Evolutionary conservation across 2,113 vertebrate genomes (phyloP), one percentile per base, ranked within the genome.

Genomic region (Spermophilus dauricus): DNA sequence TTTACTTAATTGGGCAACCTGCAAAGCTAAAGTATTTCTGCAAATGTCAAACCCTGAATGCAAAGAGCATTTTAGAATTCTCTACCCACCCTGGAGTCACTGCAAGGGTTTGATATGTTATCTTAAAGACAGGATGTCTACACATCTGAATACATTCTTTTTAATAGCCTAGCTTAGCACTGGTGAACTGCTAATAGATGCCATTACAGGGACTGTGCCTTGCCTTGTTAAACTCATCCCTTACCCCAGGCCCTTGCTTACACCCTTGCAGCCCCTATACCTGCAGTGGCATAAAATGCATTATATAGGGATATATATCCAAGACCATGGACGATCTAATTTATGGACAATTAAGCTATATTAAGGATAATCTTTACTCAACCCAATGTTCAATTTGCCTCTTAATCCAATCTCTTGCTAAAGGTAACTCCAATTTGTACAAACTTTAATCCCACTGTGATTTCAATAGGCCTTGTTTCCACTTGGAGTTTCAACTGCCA

Each of bases 321-420:
- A 63, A 51, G 75, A 85, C 24, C 69, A 72, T 4, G 7, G 63
- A 32, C 78, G 65, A 93, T 34, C 34, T 89, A 58, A 8, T 75
- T 63, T 70, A 81, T 45, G 48, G 76, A 39, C 3, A 94, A 61
- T 48, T 34, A 61, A 77, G 20, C 9, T 9, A 34, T 82, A 73
- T 86, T 78, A 37, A 63, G 30, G 72, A 18, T 61, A 75, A 85
- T 89, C 88, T 97, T 85, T 67, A 53, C n/a, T 95, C 32, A n/a
- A 34, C 14, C 16, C 37, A 39, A 76, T 90, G 94, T 92, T 92
- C 51, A 94, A n/a, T 3, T 90, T 96, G 53, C 42, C 94, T 97
- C 92, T 48, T 63, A 92, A 86, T 12, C 32, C 24, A 88, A 76
- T 85, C 17, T 80, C 58, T 72, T 75, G 20, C n/a, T 89, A 95